phyloP scores from a whole-genome alignment of 2,888 invertebrate species.

The Pachycephus smyrnensis region DNA sequence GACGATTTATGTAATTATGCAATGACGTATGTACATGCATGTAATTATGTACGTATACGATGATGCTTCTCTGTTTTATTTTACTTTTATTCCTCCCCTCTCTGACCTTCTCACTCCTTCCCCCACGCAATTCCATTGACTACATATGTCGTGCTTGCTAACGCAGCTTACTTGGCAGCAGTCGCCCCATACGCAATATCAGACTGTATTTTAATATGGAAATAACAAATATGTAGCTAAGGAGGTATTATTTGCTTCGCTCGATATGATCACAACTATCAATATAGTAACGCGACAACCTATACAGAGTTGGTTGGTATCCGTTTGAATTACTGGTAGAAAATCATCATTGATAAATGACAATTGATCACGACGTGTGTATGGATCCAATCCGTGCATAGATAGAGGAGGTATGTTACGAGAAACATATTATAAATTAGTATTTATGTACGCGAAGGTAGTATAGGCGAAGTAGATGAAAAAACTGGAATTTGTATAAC shows the following conservation, averaged over 20 bases:
- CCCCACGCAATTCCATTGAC: conserved; percentile 3
- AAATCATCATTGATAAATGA: no score
- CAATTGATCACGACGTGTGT: no score
- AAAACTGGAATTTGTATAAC: background rate
- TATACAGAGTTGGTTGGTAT: background rate
- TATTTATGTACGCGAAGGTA: background rate
- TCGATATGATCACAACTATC: conserved; percentile 28
- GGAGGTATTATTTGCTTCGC: conserved; percentile 45
- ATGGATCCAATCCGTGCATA: no score
- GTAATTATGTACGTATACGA: background rate
- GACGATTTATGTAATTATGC: background rate
- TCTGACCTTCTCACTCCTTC: background rate
- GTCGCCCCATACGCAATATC: background rate
- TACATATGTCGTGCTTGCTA: background rate
- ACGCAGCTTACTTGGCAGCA: background rate
- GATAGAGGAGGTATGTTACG: no score
- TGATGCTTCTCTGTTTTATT: background rate
- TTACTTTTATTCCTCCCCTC: background rate
- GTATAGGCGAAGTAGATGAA: background rate
- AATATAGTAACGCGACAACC: background rate
- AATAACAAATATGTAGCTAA: conserved; percentile 36
- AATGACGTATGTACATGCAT: background rate
- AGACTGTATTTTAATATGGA: background rate
- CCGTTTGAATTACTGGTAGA: no score
- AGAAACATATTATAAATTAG: background rate